Percentiles rank a stretch among this genome's conserved stretches.
phyloP scores from a whole-genome alignment of 2,113 vertebrate species.

The Pseudorectes ferrugineus region DNA sequence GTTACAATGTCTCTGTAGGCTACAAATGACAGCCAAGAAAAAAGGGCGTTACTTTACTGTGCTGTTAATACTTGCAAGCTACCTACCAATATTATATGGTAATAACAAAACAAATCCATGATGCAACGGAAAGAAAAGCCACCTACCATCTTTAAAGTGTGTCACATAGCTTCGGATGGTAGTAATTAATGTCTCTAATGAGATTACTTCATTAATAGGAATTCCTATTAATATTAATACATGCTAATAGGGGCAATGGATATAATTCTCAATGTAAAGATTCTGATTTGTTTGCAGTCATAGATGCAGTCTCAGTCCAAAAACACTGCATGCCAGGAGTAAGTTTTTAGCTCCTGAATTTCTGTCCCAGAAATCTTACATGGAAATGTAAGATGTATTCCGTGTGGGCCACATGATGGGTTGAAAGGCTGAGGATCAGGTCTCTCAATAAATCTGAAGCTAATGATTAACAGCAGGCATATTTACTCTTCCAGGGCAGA shows the following conservation, averaged over 20 bases:
- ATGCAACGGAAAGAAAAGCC: neutral
- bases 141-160: neutral
- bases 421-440: neutral
- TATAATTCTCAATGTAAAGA: neutral
- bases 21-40: neutral
- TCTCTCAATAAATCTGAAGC: neutral
- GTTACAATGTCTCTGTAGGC: neutral
- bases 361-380: neutral
- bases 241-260: neutral
- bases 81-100: neutral
- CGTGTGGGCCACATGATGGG: neutral
- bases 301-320: neutral
- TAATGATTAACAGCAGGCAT: constrained; percentile 42
- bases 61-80: neutral
- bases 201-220: constrained; percentile 15
- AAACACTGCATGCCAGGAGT: neutral
- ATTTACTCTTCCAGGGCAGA: constrained; percentile 16
- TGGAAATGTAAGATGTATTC: neutral
- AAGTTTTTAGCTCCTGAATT: neutral
- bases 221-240: neutral
- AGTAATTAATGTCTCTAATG: neutral
- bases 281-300: neutral
- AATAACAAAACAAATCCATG: constrained; percentile 1
- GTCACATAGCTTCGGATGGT: neutral
- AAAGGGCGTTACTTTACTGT: neutral